Percentiles rank a stretch among this genome's conserved stretches.
These are phyloP conservation scores for Nymphalis c-album DNA, from an alignment of 2,888 invertebrate genomes.

Conservation along the genomic window DNA sequence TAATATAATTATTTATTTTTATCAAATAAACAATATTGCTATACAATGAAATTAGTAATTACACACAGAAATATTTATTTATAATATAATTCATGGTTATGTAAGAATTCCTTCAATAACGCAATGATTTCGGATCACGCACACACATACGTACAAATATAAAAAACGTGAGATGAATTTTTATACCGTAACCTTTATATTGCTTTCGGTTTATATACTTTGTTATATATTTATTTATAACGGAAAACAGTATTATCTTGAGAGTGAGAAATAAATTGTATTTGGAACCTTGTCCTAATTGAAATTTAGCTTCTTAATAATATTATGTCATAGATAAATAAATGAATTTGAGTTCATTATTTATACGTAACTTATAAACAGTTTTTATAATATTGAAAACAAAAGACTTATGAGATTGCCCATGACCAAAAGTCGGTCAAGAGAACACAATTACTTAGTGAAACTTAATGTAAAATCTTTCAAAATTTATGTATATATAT, in stretches of 20 bases:
- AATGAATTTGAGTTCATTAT: no score
- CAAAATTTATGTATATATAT: no score
- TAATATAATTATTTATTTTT: no score
- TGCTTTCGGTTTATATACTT: conserved; percentile 1
- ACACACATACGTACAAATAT: conserved; percentile 26
- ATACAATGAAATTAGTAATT: no score
- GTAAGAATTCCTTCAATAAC: conserved; percentile 20
- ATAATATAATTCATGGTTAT: neutral
- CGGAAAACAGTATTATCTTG: neutral
- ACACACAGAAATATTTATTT: neutral
- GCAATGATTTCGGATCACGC: conserved; percentile 34
- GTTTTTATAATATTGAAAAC: no score
- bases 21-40: no score
- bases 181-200: conserved; percentile 18
- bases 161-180: conserved; percentile 31
- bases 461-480: no score
- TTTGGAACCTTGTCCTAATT: neutral
- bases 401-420: no score
- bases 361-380: no score
- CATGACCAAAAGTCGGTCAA: no score
- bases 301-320: neutral
- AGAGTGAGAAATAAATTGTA: neutral
- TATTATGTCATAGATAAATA: neutral
- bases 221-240: neutral
- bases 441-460: no score